Evolutionary conservation across 2,888 invertebrate species (phyloP), one percentile per base, ranked within the genome.

Genomic region (Mellilla xanthometata): DNA sequence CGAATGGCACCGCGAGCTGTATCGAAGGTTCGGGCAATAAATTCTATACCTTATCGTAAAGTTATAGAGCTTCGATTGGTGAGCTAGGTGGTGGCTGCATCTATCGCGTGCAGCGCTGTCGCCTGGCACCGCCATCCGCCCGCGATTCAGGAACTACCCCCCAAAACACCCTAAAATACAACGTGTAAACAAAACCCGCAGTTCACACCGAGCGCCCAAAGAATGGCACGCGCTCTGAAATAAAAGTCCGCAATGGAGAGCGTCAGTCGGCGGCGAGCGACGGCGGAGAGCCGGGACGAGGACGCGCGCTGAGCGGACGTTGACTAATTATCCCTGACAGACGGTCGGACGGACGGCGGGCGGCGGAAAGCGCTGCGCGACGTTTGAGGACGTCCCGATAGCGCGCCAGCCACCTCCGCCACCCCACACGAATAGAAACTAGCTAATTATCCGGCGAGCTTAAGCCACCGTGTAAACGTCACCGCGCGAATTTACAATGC

Each of bases 61-160:
- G 39, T 60, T 60, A 65, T 72, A 72, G 62, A 62, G 69, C 64
- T 74, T 68, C 62, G 67, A 73, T 76, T 74, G 62, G 71, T 67
- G 62, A 65, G 65, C 66, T 54, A 57, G n/a, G 19, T 69, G 53
- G 58, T 70, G 62, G 86, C 80, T 86, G 83, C 86, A 47, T 47
- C 41, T 23, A 47, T 85, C 90, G 87, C 88, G 88, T 88, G 88
- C 81, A 81, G 67, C 65, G 60, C 59, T 50, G 56, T 79, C 68
- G 87, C 90, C 92, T 91, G 92, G 92, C 75, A 92, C 91, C 76
- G 71, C 83, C 86, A 78, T 69, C 77, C 57, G 49, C 79, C 69
- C 67, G 65, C 70, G 62, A 62, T 69, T 72, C 75, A 75, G 80
- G 73, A 81, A 81, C 78, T 79, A 75, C 83, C 79, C 76, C 75